Evolutionary conservation across 2,113 vertebrate genomes (phyloP).

Genomic region (Dascyllus trimaculatus): DNA sequence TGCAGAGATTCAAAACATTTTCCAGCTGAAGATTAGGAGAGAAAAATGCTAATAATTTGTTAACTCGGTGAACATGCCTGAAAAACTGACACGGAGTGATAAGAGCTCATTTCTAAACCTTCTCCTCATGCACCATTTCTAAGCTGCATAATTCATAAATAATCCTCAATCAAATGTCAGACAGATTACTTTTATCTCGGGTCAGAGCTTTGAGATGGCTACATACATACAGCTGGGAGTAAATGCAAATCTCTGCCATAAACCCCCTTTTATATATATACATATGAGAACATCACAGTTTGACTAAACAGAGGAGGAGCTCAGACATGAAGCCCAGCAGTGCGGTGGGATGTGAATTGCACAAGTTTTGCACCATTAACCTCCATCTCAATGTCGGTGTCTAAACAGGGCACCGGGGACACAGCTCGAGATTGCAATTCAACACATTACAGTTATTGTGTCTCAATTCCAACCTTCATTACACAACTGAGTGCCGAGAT

Average conservation of each 20-base stretch:
- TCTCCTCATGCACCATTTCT: constrained; percentile 24
- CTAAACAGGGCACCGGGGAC: constrained; percentile 25
- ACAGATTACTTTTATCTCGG: constrained; percentile 52
- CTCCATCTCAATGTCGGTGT: constrained; percentile 54
- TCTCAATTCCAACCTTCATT: constrained; percentile 74
- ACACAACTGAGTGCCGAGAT: constrained; percentile 62
- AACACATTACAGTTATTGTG: constrained; percentile 68
- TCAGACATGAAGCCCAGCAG: constrained; percentile 29
- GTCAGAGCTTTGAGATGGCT: constrained; percentile 47
- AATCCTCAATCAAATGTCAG: constrained; percentile 66
- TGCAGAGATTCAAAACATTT: constrained; percentile 27
- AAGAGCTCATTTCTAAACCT: constrained; percentile 38
- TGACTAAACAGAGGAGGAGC: constrained; percentile 24
- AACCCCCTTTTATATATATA: neutral
- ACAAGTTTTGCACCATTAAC: constrained; percentile 71
- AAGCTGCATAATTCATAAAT: constrained; percentile 58
- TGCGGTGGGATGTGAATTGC: constrained; percentile 47
- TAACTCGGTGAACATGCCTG: constrained; percentile 14
- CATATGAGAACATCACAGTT: constrained; percentile 31
- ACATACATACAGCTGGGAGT: constrained; percentile 17
- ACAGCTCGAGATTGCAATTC: constrained; percentile 44
- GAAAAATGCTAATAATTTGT: constrained; percentile 47
- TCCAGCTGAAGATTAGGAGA: constrained; percentile 34
- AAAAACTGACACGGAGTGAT: constrained; percentile 30
- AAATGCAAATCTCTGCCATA: constrained; percentile 30